Evolutionary conservation across 2,797 vertebrate genomes (phyloP), one percentile per base, ranked within the genome.

Genomic region (Tapirus indicus): DNA sequence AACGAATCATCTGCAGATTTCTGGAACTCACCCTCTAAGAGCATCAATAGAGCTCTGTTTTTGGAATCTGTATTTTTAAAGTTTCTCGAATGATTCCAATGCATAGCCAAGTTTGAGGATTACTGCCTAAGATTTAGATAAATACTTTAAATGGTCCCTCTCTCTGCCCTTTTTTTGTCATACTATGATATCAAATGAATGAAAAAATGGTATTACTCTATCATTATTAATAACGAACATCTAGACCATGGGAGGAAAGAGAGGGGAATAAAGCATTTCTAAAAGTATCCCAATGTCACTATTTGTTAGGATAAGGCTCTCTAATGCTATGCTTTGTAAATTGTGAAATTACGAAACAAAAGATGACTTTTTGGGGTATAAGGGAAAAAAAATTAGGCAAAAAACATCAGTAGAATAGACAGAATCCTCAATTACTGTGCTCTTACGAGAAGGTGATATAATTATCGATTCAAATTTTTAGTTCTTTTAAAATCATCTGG

Each of bases 61-160:
- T 35, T 72, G n/a, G 44, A 96, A 78, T 86, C 32, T 82, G 17
- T 47, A 94, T 49, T 90, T 92, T 88, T 32, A 32, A 82, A 41
- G 49, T 93, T 94, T 83, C 79, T 68, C 68, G 91, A 41, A 56
- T 77, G 58, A 89, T 47, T 87, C 35, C 71, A 91, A 95, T 2
- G 47, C 7, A 47, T 2, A 95, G 49, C 27, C 25, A 95, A 77
- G 7, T 47, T 49, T 82, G 29, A 77, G 25, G 69, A 97, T 74
- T 62, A 75, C 0, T 66, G 62, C 72, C 44, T 52, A 77, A 88
- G 21, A 9, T 89, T 95, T 41, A 91, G 23, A 85, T 8, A 16
- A 89, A 29, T 20, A 79, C 32, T 91, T 80, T 47, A 88, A 56
- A 87, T 72, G 18, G 68, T 56, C 14, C 12, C 7, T 18, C 49